Conservation (phyloP, 1,140 invertebrate species). For the Periplaneta americana region DNA sequence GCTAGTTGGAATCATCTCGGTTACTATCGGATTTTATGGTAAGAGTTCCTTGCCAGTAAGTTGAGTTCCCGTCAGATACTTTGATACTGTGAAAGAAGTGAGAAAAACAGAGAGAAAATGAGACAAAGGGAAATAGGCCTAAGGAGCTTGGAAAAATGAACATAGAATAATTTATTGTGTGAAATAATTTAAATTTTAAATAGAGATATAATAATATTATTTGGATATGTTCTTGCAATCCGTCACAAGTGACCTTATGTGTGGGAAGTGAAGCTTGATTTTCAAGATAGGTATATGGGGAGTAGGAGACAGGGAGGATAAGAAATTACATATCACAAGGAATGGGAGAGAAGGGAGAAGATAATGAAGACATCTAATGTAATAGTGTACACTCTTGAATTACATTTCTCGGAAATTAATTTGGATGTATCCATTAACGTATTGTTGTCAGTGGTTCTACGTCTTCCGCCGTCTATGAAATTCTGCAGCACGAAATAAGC, state of each 20-base stretch:
- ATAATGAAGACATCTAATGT: not conserved
- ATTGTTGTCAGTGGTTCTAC: not conserved
- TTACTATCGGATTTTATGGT: too few relatives aligned
- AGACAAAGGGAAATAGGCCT: too few relatives aligned
- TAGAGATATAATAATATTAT: not conserved
- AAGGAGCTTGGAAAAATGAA: too few relatives aligned
- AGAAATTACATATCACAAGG: not conserved
- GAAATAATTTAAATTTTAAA: not conserved
- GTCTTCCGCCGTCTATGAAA: too few relatives aligned
- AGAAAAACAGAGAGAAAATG: too few relatives aligned
- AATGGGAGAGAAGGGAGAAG: not conserved
- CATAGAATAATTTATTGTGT: too few relatives aligned
- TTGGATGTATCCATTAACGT: not conserved
- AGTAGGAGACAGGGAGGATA: not conserved
- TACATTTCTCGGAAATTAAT: not conserved
- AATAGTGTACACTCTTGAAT: not conserved
- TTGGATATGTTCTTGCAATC: not conserved
- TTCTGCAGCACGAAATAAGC: too few relatives aligned
- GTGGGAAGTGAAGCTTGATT: not conserved
- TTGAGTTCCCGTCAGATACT: too few relatives aligned
- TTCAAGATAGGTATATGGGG: not conserved
- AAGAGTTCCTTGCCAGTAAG: too few relatives aligned
- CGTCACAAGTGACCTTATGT: not conserved
- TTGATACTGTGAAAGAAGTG: too few relatives aligned
- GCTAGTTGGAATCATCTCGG: too few relatives aligned